Conservation (phyloP, 2,113 vertebrate species). For the Trachemys scripta region DNA sequence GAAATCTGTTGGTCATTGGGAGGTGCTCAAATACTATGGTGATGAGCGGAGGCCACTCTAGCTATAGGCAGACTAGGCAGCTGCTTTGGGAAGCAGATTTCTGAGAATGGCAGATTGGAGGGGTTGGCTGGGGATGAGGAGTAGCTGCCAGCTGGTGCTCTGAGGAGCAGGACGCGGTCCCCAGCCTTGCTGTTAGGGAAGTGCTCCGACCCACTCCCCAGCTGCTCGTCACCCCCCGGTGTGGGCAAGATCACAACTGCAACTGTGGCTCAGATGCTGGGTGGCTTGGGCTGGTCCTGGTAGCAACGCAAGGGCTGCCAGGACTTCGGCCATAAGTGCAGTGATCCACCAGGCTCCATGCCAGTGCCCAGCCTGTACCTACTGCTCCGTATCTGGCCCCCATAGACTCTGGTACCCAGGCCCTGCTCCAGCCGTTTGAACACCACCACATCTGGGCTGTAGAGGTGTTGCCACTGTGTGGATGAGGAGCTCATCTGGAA, state of each 20-base stretch:
- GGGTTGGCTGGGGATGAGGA: background rate
- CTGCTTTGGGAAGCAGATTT: background rate
- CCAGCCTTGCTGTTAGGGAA: background rate
- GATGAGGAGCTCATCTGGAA: too few species aligned
- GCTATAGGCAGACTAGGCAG: background rate
- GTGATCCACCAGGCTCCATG: too few species aligned
- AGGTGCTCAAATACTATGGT: background rate
- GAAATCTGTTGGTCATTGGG: background rate
- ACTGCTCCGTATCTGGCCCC: too few species aligned
- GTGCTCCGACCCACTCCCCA: background rate
- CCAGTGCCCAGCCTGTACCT: too few species aligned
- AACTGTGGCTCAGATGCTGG: background rate
- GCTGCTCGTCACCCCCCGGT: too few species aligned
- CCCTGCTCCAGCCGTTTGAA: too few species aligned
- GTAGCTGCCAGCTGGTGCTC: background rate
- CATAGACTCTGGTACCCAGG: too few species aligned
- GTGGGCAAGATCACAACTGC: background rate
- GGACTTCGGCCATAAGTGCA: too few species aligned
- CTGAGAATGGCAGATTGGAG: background rate
- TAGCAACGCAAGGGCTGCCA: too few species aligned
- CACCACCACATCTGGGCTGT: too few species aligned
- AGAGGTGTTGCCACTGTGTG: too few species aligned
- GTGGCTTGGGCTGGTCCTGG: too few species aligned
- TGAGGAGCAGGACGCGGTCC: background rate
- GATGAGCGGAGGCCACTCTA: background rate